phyloP scores from a whole-genome alignment of 2,888 invertebrate species.

The Drosophila vallismaia region DNA sequence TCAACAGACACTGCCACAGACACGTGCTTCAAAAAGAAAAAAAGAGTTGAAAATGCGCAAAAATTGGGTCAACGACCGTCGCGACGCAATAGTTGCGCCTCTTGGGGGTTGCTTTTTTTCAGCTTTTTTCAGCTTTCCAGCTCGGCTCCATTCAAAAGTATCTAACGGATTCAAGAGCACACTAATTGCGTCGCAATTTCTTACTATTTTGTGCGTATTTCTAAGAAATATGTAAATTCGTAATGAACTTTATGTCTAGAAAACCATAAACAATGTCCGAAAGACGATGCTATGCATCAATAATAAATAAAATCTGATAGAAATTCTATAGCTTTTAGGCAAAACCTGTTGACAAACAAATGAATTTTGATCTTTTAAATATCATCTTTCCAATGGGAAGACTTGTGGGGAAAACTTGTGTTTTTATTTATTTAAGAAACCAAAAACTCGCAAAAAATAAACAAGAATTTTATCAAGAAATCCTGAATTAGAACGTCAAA shows the following conservation, averaged over 20 bases:
- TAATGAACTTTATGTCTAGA: neutral
- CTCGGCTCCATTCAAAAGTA: slow-evolving; percentile 25
- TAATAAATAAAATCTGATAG: neutral
- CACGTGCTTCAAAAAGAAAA: slow-evolving; percentile 33
- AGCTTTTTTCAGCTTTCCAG: slow-evolving; percentile 3
- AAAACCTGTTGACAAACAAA: slow-evolving; percentile 8
- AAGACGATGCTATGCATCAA: too few relatives aligned
- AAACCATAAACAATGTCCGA: too few relatives aligned
- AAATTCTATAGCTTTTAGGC: slow-evolving; percentile 6
- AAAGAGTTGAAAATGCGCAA: slow-evolving; percentile 50
- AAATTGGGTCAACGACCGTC: slow-evolving; percentile 82
- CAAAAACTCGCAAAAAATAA: too few relatives aligned
- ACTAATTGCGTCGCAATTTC: slow-evolving; percentile 60
- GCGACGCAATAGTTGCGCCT: slow-evolving; percentile 62
- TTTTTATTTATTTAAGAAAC: neutral
- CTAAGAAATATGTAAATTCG: slow-evolving; percentile 7
- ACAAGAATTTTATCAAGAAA: too few relatives aligned
- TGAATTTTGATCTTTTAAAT: neutral
- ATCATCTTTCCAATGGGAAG: neutral
- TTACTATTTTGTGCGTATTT: slow-evolving; percentile 58
- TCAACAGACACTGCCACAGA: slow-evolving; percentile 7
- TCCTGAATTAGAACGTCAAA: slow-evolving; percentile 12
- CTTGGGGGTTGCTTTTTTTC: slow-evolving; percentile 11
- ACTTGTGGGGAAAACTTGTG: neutral
- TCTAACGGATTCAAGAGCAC: slow-evolving; percentile 25